Evolutionary conservation across 2,797 vertebrate genomes (phyloP), one percentile per base, ranked within the genome.

Genomic region (Fistularia tabacaria): DNA sequence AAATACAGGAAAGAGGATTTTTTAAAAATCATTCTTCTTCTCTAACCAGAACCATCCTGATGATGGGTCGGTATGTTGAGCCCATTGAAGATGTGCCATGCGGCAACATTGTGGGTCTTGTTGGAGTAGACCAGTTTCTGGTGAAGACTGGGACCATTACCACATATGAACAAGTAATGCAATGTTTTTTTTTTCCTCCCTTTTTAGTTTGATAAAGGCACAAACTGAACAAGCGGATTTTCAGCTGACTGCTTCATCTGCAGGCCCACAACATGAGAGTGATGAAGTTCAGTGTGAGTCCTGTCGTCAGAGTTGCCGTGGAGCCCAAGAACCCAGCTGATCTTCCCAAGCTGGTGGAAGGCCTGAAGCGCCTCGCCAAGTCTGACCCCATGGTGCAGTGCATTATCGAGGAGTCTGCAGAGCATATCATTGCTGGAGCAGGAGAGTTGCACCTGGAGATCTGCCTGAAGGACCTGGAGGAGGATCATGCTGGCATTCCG

Each of bases 341-440:
- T 75, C 85, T 98, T 58, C 96, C 95, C 66, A 98, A 98, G 73
- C 88, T 98, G 73, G 96, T 98, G 51, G 96, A 98, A 74, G 96
- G 96, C 0, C 85, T 98, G 65, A 98, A 97, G 53, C 93, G 95
- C 15, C 87, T 98, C 73, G 94, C 95, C 71, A 98, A 98, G 82
- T 98, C 96, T 0, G 96, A 98, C 77, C 96, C 96, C 44, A 98
- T 98, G 96, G 96, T 98, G 87, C 86, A 98, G 93, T 98, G 95
- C 64, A 97, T 98, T 84, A 98, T 98, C 0, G 95, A 98, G 83
- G 96, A 98, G 82, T 98, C 95, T 0, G 96, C 96, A 1, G 95
- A 98, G 84, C 95, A 98, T 82, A 98, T 98, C 81, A 90, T 98
- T 0, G 94, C 94, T 0, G 95, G 96, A 0, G 95, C 96, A 0